Conservation (phyloP, 2,797 vertebrate genomes). For the Paedocypris micromegethes region DNA sequence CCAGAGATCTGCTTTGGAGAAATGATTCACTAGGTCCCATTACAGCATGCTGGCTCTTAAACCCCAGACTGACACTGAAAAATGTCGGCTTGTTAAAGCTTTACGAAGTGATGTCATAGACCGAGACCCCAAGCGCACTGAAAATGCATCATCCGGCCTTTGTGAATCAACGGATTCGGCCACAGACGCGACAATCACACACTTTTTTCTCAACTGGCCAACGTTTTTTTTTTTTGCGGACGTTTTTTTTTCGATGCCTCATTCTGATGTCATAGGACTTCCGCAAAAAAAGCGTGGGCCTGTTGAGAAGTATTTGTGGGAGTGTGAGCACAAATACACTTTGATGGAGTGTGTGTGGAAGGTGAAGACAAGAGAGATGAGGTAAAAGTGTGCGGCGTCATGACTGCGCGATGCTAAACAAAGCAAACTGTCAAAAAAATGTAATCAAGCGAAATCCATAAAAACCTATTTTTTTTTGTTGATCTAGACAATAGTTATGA, state of each 20-base stretch:
- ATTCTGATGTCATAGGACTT: slow-evolving; percentile 61
- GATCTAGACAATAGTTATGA: too few relatives aligned
- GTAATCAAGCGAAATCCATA: neutral
- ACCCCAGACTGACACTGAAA: slow-evolving; percentile 53
- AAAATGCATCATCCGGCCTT: slow-evolving; percentile 68
- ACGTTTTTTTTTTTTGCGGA: too few relatives aligned
- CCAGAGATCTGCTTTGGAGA: slow-evolving; percentile 15
- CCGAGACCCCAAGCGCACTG: slow-evolving; percentile 63
- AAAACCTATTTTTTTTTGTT: too few relatives aligned
- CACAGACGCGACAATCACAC: slow-evolving; percentile 66
- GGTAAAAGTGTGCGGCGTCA: neutral
- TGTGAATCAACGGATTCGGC: slow-evolving; percentile 70
- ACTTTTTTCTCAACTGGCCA: slow-evolving; percentile 15
- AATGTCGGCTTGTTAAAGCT: slow-evolving; percentile 38
- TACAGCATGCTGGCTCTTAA: slow-evolving; percentile 22
- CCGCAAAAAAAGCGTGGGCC: slow-evolving; percentile 30
- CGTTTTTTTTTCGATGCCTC: slow-evolving; percentile 60
- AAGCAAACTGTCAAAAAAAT: neutral
- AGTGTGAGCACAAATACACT: neutral
- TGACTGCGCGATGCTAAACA: too few relatives aligned
- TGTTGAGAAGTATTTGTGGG: slow-evolving; percentile 6
- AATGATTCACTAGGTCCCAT: slow-evolving; percentile 35
- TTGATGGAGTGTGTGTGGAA: slow-evolving; percentile 1
- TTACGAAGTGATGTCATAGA: slow-evolving; percentile 61
- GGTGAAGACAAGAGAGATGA: slow-evolving; percentile 9